phyloP scores from a whole-genome alignment of 2,797 vertebrate genomes.

The Chromobotia macracanthus region DNA sequence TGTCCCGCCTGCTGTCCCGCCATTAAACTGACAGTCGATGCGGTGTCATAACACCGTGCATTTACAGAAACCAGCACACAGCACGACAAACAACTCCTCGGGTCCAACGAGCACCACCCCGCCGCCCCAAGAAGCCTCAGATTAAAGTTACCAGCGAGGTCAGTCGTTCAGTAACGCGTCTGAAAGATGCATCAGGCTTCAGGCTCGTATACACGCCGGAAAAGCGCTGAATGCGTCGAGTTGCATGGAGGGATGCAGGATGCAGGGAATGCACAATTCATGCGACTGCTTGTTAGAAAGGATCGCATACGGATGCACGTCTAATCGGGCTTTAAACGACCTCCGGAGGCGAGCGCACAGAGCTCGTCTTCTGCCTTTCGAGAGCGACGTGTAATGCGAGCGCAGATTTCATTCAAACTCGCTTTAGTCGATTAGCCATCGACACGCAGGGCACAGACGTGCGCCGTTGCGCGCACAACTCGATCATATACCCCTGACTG shows the following conservation, averaged over 20 bases:
- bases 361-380: background rate
- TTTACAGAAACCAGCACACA: constrained; percentile 75
- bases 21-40: constrained; percentile 85
- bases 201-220: too few species aligned
- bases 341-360: constrained; percentile 30
- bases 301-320: constrained; percentile 83
- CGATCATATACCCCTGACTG: constrained; percentile 75
- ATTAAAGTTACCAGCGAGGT: constrained; percentile 6
- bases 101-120: constrained; percentile 52
- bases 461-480: constrained; percentile 72
- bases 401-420: constrained; percentile 62
- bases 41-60: constrained; percentile 83
- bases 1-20: constrained; percentile 86
- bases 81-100: constrained; percentile 49
- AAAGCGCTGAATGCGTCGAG: background rate
- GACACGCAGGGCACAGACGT: constrained; percentile 70
- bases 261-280: background rate
- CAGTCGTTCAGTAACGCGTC: constrained; percentile 33
- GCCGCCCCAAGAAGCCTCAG: constrained; percentile 15
- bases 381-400: background rate
- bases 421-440: constrained; percentile 63
- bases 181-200: constrained; percentile 8
- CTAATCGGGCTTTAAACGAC: constrained; percentile 57
- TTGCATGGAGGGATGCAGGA: background rate
- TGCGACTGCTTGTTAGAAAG: background rate